Conservation (phyloP, 2,797 vertebrate species). For the Sebastes jordani region DNA sequence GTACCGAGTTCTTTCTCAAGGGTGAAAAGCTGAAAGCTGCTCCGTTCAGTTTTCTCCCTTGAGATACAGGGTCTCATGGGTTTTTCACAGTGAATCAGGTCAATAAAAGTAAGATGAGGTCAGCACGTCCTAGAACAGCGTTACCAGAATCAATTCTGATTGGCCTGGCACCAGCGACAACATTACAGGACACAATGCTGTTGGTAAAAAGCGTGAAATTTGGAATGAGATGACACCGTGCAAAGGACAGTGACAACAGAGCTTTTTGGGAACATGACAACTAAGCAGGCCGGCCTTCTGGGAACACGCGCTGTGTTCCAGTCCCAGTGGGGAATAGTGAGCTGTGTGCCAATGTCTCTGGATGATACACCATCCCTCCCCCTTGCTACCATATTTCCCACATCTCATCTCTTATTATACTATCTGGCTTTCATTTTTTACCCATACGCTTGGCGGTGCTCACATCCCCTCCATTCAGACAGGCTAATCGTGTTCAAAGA, state of each 20-base stretch:
- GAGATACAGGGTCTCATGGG: conserved; percentile 1
- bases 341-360: conserved; percentile 32
- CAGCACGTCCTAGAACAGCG: conserved; percentile 26
- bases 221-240: conserved; percentile 31
- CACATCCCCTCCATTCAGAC: conserved; percentile 6
- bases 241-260: conserved; percentile 42
- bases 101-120: conserved; percentile 35
- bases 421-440: conserved; percentile 23
- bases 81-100: conserved; percentile 34
- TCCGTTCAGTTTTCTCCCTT: background rate
- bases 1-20: background rate
- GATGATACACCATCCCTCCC: conserved; percentile 35
- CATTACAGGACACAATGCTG: conserved; percentile 3
- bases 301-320: conserved; percentile 53
- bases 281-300: conserved; percentile 61
- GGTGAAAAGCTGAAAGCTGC: background rate
- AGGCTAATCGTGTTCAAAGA: conserved; percentile 27
- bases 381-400: conserved; percentile 21
- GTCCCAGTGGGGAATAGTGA: conserved; percentile 50
- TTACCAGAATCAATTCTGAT: conserved; percentile 44
- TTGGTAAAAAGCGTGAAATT: conserved; percentile 26
- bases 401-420: conserved; percentile 9
- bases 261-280: conserved; percentile 59
- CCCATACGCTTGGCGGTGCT: background rate
- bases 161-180: background rate